Evolutionary conservation across 2,113 vertebrate genomes (phyloP), one percentile per base, ranked within the genome.

Genomic region (Protobothrops mucrosquamatus): DNA sequence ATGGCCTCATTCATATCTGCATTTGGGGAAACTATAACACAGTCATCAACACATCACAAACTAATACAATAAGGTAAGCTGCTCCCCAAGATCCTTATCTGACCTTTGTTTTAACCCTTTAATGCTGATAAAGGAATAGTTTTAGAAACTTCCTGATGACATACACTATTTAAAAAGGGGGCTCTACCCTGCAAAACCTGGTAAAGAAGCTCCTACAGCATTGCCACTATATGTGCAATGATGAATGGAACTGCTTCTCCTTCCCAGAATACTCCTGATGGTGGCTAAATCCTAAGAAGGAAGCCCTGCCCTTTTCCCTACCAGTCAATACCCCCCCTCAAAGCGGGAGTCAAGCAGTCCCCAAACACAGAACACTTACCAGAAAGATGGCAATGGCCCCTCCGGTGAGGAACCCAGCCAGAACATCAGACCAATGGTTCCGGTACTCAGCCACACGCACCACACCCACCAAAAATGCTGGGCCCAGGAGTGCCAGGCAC

Each of bases 371-470:
- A 52, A 11, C 54, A 90, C 98, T 98, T 95, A 99, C 99, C 98
- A 99, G 93, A 92, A 99, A 99, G 52, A 98, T 97, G 11, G 99
- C 98, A 6, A 99, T 99, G 94, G 98, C 97, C 1, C 97, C 98
- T 0, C 99, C 99, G 0, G 98, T 98, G 95, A 98, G 97, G 96
- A 98, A 99, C 74, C 99, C 99, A 0, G 98, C 98, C 91, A 99
- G 96, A 91, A 99, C 98, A 0, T 99, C 98, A 0, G 98, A 97
- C 99, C 99, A 99, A 96, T 99, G 99, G 97, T 99, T 99, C 15
- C 98, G 98, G 95, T 98, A 98, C 95, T 99, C 99, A 0, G 98
- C 98, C 92, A 99, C 98, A 1, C 98, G 97, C 87, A 99, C 97
- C 91, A 99, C 98, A 7, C 98, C 98, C 26, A 98, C 98, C 64